Conservation (phyloP, 2,888 invertebrate genomes). For the Cyrtodaria siliqua region DNA sequence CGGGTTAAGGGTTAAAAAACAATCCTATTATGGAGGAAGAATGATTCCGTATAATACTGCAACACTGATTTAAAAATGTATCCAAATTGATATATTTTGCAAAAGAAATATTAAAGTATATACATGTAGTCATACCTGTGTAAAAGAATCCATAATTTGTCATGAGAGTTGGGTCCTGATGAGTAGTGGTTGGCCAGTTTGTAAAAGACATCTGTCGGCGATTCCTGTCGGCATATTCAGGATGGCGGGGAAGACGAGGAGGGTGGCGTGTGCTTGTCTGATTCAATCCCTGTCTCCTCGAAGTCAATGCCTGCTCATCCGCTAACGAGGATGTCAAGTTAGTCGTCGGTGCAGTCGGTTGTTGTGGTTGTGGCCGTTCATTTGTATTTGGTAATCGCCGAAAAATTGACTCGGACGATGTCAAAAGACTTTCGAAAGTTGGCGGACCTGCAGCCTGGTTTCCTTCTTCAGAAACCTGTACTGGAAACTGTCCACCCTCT, state of each 20-base stretch:
- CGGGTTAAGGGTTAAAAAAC: too few relatives aligned
- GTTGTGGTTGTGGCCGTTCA: too few relatives aligned
- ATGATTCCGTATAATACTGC: too few relatives aligned
- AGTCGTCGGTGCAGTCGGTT: conserved; percentile 17
- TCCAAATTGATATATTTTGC: too few relatives aligned
- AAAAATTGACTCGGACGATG: conserved; percentile 23
- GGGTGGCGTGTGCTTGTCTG: not conserved
- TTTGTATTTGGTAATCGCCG: not conserved
- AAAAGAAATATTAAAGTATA: too few relatives aligned
- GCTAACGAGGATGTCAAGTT: conserved; percentile 15
- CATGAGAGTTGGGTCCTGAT: conserved; percentile 45
- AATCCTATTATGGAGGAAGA: too few relatives aligned
- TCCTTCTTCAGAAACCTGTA: conserved; percentile 15
- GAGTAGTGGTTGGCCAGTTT: conserved; percentile 41
- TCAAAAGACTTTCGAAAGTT: conserved; percentile 12
- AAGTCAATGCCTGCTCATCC: conserved; percentile 12
- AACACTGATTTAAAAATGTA: too few relatives aligned
- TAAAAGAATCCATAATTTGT: conserved; percentile 53
- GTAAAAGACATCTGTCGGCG: conserved; percentile 28
- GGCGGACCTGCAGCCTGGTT: conserved; percentile 4
- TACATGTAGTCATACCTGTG: too few relatives aligned
- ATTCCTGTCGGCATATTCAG: conserved; percentile 29
- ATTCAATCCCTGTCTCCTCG: conserved; percentile 6
- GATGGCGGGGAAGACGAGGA: conserved; percentile 34
- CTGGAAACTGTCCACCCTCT: not conserved